A percentile compares a stretch with the other conserved stretches of the same genome.
These are phyloP conservation scores for Pachycephala philippinensis DNA, from an alignment of 2,113 vertebrate species.

Conservation along the genomic window DNA sequence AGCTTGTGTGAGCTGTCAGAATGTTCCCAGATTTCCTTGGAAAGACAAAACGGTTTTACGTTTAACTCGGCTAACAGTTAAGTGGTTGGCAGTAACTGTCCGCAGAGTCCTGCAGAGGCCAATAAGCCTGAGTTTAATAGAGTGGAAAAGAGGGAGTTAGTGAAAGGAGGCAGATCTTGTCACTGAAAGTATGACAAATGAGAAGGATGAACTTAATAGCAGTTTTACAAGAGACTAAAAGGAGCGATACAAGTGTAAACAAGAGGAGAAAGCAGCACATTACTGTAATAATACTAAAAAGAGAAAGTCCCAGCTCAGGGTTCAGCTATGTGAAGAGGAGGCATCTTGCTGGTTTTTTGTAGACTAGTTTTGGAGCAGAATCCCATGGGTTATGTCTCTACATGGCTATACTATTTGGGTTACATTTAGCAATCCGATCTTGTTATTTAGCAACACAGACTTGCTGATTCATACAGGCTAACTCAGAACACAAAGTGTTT, in stretches of 20 bases:
- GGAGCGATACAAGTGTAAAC: slow-evolving; percentile 22
- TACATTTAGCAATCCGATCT: neutral
- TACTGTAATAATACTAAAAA: slow-evolving; percentile 21
- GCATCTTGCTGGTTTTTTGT: neutral
- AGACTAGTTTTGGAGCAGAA: slow-evolving; percentile 7
- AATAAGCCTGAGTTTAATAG: slow-evolving; percentile 7
- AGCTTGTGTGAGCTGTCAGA: neutral
- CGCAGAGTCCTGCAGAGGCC: neutral
- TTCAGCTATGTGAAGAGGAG: slow-evolving; percentile 28
- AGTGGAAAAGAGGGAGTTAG: neutral
- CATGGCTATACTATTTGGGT: slow-evolving; percentile 37
- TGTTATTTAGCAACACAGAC: slow-evolving; percentile 42
- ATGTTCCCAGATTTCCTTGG: neutral
- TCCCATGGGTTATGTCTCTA: slow-evolving; percentile 41
- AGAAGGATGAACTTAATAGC: slow-evolving; percentile 26
- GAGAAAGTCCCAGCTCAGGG: slow-evolving; percentile 40
- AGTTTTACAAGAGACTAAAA: slow-evolving; percentile 55
- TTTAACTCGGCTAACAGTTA: slow-evolving; percentile 1
- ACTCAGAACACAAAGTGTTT: slow-evolving; percentile 39
- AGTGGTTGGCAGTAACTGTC: neutral
- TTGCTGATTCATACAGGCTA: slow-evolving; percentile 57
- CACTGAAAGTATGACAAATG: slow-evolving; percentile 22
- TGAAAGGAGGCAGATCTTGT: slow-evolving; percentile 14
- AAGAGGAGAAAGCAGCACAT: slow-evolving; percentile 9
- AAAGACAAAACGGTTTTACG: neutral